Base-by-base conservation (phyloP, 2,888 invertebrate species). In the Melanotus villosus region DNA sequence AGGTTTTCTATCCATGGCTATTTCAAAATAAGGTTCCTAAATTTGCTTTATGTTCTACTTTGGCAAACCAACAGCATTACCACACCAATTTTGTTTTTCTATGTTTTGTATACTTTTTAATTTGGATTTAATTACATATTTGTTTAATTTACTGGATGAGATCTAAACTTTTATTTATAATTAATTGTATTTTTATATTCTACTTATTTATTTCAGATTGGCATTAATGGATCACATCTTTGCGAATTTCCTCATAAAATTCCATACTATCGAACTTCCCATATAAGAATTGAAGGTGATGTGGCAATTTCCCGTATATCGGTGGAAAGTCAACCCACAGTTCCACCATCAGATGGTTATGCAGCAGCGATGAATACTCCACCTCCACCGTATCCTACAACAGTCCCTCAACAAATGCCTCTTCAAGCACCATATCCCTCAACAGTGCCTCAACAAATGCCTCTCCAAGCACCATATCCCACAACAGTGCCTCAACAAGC, bases 201-300 rank as follows among this genome's bases (percentile, higher is more conserved):
- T n/a, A 18, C 16, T 47, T 10, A 7, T 36, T 52, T 58, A 10
- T 65, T 65, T 47, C 12, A 65, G 65, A 65, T 65, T 58, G 65
- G 65, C 18, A 34, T 65, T 19, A 57, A 57, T 21, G 65, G 57
- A 12, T 34, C 58, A 36, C 65, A 95, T 79, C 93, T 92, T 83
- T 87, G 91, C 62, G 93, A 93, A 85, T 95, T 94, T 83, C 84
- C 85, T 1, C 93, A 94, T 80, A 89, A 94, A 52, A 81, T 94
- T 50, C 91, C 93, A 0, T 87, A 88, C 78, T 87, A 90, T 23
- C 65, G 88, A 71, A 88, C 93, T 30, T 87, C 89, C 0, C 90
- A 93, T 81, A 74, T 96, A 19, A 88, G 90, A 0, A 87, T 95
- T 12, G 92, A 93, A 78, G 95, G 95, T 0, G 93, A 94, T 77